These are phyloP conservation scores for Allochrocebus solatus DNA, from an alignment of 2,797 vertebrate species.

Conservation along the genomic window DNA sequence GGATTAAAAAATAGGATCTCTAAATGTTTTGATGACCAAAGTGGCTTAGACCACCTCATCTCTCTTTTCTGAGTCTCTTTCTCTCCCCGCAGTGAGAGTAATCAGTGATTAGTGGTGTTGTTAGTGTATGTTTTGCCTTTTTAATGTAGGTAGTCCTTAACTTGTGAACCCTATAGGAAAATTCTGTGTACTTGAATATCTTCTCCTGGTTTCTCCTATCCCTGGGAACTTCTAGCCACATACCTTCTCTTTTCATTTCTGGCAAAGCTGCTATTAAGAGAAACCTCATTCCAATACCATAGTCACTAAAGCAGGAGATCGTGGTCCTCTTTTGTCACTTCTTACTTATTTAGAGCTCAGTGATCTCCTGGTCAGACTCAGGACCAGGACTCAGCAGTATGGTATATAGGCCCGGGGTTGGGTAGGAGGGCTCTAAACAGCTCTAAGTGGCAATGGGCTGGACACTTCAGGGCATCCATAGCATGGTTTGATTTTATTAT, in stretches of 20 bases:
- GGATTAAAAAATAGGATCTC: not conserved
- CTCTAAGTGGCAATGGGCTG: not conserved
- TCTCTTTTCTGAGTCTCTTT: not conserved
- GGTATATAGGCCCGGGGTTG: accelerated
- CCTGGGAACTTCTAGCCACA: not conserved
- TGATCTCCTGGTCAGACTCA: not conserved
- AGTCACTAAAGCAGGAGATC: not conserved
- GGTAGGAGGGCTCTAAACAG: not conserved
- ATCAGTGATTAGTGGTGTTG: not conserved
- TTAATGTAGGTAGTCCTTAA: not conserved
- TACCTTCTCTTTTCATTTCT: not conserved
- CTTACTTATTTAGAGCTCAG: not conserved
- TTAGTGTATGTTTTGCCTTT: not conserved
- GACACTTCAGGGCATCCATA: not conserved
- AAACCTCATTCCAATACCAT: not conserved
- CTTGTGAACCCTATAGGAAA: not conserved
- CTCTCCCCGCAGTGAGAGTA: not conserved
- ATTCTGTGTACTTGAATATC: not conserved
- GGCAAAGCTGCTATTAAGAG: not conserved
- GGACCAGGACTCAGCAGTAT: not conserved
- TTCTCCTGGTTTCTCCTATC: not conserved
- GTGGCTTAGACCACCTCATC: not conserved
- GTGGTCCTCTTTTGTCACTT: not conserved
- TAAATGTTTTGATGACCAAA: not conserved
- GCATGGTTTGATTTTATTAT: not conserved